phyloP scores from a whole-genome alignment of 2,113 vertebrate genomes.

The Scalopus aquaticus region DNA sequence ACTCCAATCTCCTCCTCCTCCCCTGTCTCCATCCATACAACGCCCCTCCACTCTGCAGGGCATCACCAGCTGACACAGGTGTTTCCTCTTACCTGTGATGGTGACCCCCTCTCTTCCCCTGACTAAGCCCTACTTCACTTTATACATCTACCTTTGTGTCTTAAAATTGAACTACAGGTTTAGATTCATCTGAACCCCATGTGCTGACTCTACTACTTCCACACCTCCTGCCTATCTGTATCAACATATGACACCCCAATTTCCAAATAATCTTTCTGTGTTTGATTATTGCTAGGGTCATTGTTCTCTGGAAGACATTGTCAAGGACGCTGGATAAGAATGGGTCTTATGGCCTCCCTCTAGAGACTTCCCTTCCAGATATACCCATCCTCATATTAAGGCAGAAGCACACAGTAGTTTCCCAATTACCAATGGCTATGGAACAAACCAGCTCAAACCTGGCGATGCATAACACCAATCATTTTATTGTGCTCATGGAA shows the following conservation, averaged over 20 bases:
- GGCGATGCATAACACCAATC: not conserved
- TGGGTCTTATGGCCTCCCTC: not conserved
- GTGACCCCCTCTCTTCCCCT: not conserved
- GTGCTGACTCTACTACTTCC: too few species aligned
- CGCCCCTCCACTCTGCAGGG: not conserved
- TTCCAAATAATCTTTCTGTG: not conserved
- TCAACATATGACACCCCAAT: not conserved
- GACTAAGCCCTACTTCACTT: not conserved
- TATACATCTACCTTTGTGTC: too few species aligned
- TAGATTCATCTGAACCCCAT: not conserved
- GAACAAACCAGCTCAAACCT: not conserved
- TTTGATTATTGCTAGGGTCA: not conserved
- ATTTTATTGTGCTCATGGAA: not conserved
- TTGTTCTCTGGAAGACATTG: not conserved
- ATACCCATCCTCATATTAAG: not conserved
- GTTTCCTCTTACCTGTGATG: not conserved
- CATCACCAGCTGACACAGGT: not conserved
- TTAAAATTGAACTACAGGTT: not conserved
- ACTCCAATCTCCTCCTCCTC: not conserved
- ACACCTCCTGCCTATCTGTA: not conserved
- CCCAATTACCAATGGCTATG: not conserved
- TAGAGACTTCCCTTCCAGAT: not conserved
- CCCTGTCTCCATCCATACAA: not conserved
- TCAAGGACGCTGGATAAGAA: not conserved
- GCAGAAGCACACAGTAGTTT: not conserved